Conservation (phyloP, 2,113 vertebrate species). For the Pelobates fuscus region DNA sequence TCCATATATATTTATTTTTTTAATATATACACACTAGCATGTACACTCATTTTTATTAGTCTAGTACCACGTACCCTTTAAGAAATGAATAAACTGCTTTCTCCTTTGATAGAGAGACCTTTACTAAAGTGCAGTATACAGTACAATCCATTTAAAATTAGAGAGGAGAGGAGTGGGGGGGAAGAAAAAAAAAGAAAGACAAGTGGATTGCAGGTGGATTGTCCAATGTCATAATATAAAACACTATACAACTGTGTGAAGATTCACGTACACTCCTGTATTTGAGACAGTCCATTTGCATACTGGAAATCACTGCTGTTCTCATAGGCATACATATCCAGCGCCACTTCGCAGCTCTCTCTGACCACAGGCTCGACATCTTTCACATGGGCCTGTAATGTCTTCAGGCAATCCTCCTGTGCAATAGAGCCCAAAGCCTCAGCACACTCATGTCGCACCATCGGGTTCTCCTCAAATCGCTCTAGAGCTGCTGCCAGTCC, state of each 20-base stretch:
- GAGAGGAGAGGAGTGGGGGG: too few species aligned
- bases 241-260: background rate
- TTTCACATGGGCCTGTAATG: slow-evolving; percentile 66
- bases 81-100: too few species aligned
- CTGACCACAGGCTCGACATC: slow-evolving; percentile 87
- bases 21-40: too few species aligned
- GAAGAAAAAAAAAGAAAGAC: too few species aligned
- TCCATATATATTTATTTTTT: too few species aligned
- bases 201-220: background rate
- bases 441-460: slow-evolving; percentile 94
- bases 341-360: slow-evolving; percentile 91
- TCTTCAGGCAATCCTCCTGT: slow-evolving; percentile 74
- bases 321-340: slow-evolving; percentile 89
- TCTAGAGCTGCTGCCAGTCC: slow-evolving; percentile 71
- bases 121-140: too few species aligned
- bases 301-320: slow-evolving; percentile 83
- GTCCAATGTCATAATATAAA: background rate
- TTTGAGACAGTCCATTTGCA: slow-evolving; percentile 73
- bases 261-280: slow-evolving; percentile 22
- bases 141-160: too few species aligned
- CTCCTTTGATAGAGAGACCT: too few species aligned
- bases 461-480: slow-evolving; percentile 73
- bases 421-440: slow-evolving; percentile 93
- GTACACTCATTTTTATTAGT: too few species aligned
- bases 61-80: too few species aligned